These are phyloP conservation scores for Achroia grisella DNA, from an alignment of 1,140 invertebrate species.

Conservation along the genomic window DNA sequence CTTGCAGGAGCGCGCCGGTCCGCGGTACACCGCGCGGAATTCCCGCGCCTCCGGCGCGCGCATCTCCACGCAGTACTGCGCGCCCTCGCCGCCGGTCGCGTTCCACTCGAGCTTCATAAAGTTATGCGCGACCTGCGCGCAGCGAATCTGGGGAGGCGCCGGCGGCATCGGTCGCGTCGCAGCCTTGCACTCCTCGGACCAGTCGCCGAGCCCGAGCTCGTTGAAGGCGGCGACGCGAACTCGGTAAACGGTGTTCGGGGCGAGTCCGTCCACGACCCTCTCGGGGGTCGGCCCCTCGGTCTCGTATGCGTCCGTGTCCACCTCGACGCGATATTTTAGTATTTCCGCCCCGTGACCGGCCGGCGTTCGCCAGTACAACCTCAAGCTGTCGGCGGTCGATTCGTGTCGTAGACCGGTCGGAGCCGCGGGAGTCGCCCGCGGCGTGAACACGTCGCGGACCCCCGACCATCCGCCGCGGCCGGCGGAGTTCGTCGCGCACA, in stretches of 20 bases:
- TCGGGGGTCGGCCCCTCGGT: constrained; percentile 73
- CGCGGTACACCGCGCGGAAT: constrained; percentile 86
- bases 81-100: constrained; percentile 80
- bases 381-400: constrained; percentile 79
- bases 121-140: constrained; percentile 82
- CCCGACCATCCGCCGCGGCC: constrained; percentile 83
- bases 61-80: constrained; percentile 88
- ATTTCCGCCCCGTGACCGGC: constrained; percentile 82
- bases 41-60: constrained; percentile 77
- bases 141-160: constrained; percentile 82
- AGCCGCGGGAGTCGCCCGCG: constrained; percentile 82
- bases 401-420: constrained; percentile 76
- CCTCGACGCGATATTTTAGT: constrained; percentile 83
- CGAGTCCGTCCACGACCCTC: constrained; percentile 69
- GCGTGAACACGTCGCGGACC: constrained; percentile 77
- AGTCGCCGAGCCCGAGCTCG: constrained; percentile 85
- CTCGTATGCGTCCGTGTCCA: constrained; percentile 77
- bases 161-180: constrained; percentile 85
- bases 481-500: constrained; percentile 85
- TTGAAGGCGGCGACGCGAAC: constrained; percentile 88
- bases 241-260: constrained; percentile 77
- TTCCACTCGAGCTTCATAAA: constrained; percentile 91
- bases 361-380: constrained; percentile 83
- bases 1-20: constrained; percentile 83
- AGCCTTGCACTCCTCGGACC: constrained; percentile 81